A percentile compares a stretch with the other conserved stretches of the same genome.
Conservation (phyloP, 2,888 invertebrate species). For the Eupithecia centaureata region DNA sequence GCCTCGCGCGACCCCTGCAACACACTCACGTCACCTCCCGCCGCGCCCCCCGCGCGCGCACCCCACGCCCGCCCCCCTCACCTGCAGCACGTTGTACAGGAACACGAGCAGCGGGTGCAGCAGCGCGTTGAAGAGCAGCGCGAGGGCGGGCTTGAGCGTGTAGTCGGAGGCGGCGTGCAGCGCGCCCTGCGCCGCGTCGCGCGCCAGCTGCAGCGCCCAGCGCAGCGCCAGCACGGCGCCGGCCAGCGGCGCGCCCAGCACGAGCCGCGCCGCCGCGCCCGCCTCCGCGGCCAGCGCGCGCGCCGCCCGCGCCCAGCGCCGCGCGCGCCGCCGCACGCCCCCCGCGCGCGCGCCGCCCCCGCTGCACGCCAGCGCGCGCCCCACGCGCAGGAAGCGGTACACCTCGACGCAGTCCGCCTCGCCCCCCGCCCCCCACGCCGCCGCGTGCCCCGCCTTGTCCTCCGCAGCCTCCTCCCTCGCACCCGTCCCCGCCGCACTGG, state of each 20-base stretch:
- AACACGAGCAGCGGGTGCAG: constrained; percentile 88
- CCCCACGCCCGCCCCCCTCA: background rate
- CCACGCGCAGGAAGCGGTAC: constrained; percentile 61
- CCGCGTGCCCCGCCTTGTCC: background rate
- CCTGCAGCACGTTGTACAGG: constrained; percentile 33
- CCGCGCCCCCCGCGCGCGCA: no score
- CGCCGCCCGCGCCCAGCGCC: constrained; percentile 43
- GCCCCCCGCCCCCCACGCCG: constrained; percentile 4
- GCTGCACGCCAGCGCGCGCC: constrained; percentile 33
- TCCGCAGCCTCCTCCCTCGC: background rate
- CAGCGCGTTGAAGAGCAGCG: constrained; percentile 87
- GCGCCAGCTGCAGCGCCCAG: constrained; percentile 49
- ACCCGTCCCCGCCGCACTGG: constrained; percentile 2
- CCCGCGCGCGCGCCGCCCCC: constrained; percentile 44
- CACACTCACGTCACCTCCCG: background rate
- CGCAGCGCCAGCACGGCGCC: constrained; percentile 85
- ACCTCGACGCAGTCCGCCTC: constrained; percentile 65
- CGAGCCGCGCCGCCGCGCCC: constrained; percentile 71
- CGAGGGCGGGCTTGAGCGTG: constrained; percentile 87
- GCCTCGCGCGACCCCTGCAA: no score
- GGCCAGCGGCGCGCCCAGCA: constrained; percentile 84
- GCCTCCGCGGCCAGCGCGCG: constrained; percentile 42
- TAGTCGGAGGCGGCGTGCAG: constrained; percentile 82
- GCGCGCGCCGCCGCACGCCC: constrained; percentile 35
- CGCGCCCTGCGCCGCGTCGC: constrained; percentile 51